phyloP scores from a whole-genome alignment of 1,140 invertebrate genomes.

The Diploscapter pachys region DNA sequence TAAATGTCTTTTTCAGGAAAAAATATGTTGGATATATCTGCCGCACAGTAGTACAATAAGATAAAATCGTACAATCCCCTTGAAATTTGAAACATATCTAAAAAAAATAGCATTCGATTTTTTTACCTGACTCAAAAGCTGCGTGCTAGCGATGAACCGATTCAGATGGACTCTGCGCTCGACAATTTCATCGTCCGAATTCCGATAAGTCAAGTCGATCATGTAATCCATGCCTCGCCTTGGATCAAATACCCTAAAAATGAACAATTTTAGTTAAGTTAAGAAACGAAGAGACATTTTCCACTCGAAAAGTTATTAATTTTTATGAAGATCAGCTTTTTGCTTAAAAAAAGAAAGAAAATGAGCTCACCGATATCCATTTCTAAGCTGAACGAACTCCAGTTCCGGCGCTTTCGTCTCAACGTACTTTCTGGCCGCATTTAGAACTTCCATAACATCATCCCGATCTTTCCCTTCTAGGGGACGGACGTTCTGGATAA shows the following conservation, averaged over 20 bases:
- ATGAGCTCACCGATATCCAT: slow-evolving; percentile 42
- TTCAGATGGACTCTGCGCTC: slow-evolving; percentile 27
- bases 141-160: slow-evolving; percentile 52
- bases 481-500: slow-evolving; percentile 40
- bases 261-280: background rate
- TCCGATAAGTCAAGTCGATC: slow-evolving; percentile 51
- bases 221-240: slow-evolving; percentile 56
- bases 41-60: too few relatives aligned
- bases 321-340: background rate
- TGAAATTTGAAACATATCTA: too few relatives aligned
- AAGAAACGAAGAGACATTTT: too few relatives aligned
- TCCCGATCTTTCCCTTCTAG: slow-evolving; percentile 45
- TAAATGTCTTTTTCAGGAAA: too few relatives aligned
- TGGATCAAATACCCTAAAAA: slow-evolving; percentile 46
- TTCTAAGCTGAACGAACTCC: slow-evolving; percentile 43
- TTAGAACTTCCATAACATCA: slow-evolving; percentile 48
- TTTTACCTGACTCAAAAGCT: slow-evolving; percentile 38
- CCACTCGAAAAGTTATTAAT: too few relatives aligned
- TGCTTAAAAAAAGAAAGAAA: background rate
- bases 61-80: too few relatives aligned
- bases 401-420: slow-evolving; percentile 34
- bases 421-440: slow-evolving; percentile 36
- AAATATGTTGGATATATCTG: too few relatives aligned
- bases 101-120: too few relatives aligned
- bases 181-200: slow-evolving; percentile 9